phyloP scores from a whole-genome alignment of 2,888 invertebrate species.

The Pyrgus malvae region DNA sequence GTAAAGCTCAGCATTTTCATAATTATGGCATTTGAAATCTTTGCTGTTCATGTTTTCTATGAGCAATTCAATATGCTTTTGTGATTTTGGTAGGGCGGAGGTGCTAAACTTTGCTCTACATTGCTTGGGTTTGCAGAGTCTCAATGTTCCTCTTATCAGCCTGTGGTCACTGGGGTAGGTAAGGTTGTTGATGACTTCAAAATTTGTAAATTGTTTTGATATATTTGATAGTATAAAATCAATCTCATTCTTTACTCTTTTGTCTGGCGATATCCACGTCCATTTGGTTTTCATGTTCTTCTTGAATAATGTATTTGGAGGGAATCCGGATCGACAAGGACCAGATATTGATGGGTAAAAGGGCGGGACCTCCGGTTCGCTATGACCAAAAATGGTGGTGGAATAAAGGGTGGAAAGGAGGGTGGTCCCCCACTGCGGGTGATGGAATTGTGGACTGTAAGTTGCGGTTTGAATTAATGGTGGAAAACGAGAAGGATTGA shows the following conservation, averaged over 20 bases:
- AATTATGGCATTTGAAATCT: not conserved
- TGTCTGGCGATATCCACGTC: constrained; percentile 27
- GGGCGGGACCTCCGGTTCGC: no score
- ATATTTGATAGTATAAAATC: not conserved
- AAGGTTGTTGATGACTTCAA: not conserved
- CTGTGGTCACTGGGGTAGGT: constrained; percentile 4
- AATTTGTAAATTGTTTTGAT: not conserved
- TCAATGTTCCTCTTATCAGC: constrained; percentile 8
- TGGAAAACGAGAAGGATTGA: no score
- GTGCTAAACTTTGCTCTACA: not conserved
- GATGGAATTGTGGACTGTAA: no score
- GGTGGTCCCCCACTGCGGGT: no score
- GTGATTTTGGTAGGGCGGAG: not conserved
- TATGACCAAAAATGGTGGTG: no score
- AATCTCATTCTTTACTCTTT: constrained; percentile 26
- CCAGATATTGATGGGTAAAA: no score
- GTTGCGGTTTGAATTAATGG: no score
- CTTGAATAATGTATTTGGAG: not conserved
- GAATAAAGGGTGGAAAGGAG: no score
- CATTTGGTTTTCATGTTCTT: constrained; percentile 25
- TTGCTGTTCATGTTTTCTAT: not conserved
- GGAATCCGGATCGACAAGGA: no score
- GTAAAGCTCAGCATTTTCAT: not conserved
- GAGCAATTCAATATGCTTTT: not conserved
- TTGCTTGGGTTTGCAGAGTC: not conserved